These are phyloP conservation scores for Sphaeramia orbicularis DNA, from an alignment of 2,797 vertebrate genomes.

Conservation along the genomic window DNA sequence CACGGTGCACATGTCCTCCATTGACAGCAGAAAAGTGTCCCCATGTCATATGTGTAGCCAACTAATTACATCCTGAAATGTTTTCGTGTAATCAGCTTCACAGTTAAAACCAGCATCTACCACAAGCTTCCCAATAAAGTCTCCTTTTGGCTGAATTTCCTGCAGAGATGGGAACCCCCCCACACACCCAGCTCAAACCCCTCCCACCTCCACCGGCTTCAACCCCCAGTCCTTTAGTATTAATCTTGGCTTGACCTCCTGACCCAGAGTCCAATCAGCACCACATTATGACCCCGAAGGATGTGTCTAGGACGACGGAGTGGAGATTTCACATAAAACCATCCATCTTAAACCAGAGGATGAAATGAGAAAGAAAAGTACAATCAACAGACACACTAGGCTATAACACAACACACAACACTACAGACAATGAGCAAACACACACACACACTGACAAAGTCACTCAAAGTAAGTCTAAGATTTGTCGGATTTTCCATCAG, in stretches of 20 bases:
- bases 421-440: too few species aligned
- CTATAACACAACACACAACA: too few species aligned
- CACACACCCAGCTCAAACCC: constrained; percentile 33
- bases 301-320: constrained; percentile 8
- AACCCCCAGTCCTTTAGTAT: constrained; percentile 2
- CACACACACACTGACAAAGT: too few species aligned
- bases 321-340: too few species aligned
- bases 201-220: constrained; percentile 17
- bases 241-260: constrained; percentile 60
- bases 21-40: too few species aligned
- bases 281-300: constrained; percentile 16
- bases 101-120: constrained; percentile 23
- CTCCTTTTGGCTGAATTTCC: constrained; percentile 22
- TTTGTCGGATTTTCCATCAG: too few species aligned
- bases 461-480: too few species aligned
- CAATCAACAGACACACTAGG: too few species aligned
- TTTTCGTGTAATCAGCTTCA: neutral
- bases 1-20: neutral
- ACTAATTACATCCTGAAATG: neutral
- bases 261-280: constrained; percentile 10
- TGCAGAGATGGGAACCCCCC: constrained; percentile 21
- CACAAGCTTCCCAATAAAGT: constrained; percentile 18
- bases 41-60: neutral
- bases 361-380: too few species aligned
- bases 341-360: neutral